Conservation (phyloP, 2,797 vertebrate genomes). For the Uromys caudimaculatus region DNA sequence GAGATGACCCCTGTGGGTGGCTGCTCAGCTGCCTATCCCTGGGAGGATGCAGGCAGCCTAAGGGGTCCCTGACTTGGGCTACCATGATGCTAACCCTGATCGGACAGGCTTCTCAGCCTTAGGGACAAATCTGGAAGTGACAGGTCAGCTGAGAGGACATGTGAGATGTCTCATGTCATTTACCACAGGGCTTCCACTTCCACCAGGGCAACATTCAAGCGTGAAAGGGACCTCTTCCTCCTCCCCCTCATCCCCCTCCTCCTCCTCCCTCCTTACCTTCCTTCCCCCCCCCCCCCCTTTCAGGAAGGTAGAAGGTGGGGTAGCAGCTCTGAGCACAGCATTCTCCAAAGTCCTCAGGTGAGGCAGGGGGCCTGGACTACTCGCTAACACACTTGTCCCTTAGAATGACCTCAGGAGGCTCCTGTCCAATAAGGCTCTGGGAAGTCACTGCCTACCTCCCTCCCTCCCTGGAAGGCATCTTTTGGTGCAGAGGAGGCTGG, state of each 20-base stretch:
- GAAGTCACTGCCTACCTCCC: no score
- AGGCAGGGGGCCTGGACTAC: background rate
- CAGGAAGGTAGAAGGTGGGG: background rate
- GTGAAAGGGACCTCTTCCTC: no score
- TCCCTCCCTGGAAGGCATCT: background rate
- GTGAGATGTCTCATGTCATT: background rate
- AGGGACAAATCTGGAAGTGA: background rate
- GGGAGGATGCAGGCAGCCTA: background rate
- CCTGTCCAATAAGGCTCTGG: no score
- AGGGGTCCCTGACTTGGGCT: rapidly evolving
- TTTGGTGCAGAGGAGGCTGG: background rate
- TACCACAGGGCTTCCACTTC: background rate
- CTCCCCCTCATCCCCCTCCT: no score
- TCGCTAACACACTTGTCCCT: background rate
- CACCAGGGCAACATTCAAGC: background rate
- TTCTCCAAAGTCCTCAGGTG: background rate
- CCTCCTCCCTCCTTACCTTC: no score
- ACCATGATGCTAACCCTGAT: background rate
- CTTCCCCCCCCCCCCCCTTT: background rate
- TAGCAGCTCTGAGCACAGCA: no score
- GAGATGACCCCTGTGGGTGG: background rate
- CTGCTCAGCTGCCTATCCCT: background rate
- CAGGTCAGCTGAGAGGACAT: background rate
- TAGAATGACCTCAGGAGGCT: background rate
- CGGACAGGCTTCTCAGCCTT: background rate